Evolutionary conservation across 2,113 vertebrate genomes (phyloP).

Genomic region (Panurus biarmicus): DNA sequence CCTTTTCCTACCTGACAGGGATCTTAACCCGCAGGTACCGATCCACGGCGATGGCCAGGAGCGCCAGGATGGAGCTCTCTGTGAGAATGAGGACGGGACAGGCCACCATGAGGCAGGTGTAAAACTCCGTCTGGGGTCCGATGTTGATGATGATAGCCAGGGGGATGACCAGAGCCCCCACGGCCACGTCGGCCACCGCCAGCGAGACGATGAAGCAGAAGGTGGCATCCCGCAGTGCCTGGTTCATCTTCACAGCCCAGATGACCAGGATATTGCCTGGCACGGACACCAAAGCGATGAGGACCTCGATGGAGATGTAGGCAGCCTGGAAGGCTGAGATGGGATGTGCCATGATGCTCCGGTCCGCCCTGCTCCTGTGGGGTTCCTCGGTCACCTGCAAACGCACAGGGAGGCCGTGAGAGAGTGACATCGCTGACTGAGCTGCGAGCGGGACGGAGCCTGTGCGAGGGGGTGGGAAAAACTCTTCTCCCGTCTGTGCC

Average conservation of each 20-base stretch:
- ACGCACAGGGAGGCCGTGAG: neutral
- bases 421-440: neutral
- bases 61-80: constrained; percentile 93
- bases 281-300: constrained; percentile 89
- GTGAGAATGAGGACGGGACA: constrained; percentile 94
- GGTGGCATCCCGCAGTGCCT: constrained; percentile 87
- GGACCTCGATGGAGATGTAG: constrained; percentile 90
- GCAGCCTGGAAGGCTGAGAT: constrained; percentile 74
- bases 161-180: constrained; percentile 92
- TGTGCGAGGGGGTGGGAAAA: neutral
- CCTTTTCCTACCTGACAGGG: constrained; percentile 83
- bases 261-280: constrained; percentile 95
- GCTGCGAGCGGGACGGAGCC: neutral
- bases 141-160: constrained; percentile 92
- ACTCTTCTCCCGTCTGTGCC: neutral
- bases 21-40: constrained; percentile 95
- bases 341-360: constrained; percentile 70
- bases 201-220: constrained; percentile 94
- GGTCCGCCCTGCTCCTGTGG: neutral
- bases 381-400: constrained; percentile 26
- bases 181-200: constrained; percentile 91
- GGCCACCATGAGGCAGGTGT: constrained; percentile 87
- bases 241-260: constrained; percentile 95
- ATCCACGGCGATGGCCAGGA: constrained; percentile 94
- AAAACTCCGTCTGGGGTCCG: constrained; percentile 82